Conservation (phyloP, 92 coral and sea anemone species). For the Epizoanthus ramosus region DNA sequence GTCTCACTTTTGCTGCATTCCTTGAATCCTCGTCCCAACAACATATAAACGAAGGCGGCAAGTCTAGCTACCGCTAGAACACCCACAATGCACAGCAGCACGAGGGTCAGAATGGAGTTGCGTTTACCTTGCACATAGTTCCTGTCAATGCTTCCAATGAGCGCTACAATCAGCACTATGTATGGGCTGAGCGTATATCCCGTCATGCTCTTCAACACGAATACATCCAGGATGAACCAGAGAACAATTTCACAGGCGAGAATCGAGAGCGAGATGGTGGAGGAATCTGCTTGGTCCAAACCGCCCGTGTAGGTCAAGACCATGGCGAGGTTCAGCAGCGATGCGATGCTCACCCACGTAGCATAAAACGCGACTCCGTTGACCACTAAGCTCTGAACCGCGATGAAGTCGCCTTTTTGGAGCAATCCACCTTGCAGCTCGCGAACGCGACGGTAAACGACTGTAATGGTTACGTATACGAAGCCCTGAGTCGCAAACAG, state of each 20-base stretch:
- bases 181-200: constrained; percentile 79
- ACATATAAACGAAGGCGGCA: not conserved
- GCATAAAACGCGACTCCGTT: constrained; percentile 88
- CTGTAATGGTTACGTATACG: constrained; percentile 57
- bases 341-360: constrained; percentile 86
- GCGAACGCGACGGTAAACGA: constrained; percentile 70
- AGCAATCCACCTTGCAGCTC: constrained; percentile 38
- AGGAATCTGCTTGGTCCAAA: constrained; percentile 58
- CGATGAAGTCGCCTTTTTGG: constrained; percentile 59
- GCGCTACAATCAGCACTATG: constrained; percentile 86
- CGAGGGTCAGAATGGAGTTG: constrained; percentile 71
- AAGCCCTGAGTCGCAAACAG: constrained; percentile 60
- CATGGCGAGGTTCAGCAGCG: constrained; percentile 83
- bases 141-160: constrained; percentile 82
- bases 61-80: constrained; percentile 69
- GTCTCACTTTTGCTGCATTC: no score
- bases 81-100: constrained; percentile 64
- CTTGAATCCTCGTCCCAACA: no score
- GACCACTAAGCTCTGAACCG: constrained; percentile 67
- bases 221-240: constrained; percentile 89
- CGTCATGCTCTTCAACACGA: constrained; percentile 65
- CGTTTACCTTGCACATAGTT: constrained; percentile 74
- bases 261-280: constrained; percentile 67
- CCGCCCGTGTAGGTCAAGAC: constrained; percentile 71
- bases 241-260: constrained; percentile 76